These are phyloP conservation scores for Lethocerus indicus DNA, from an alignment of 1,140 invertebrate species.

Conservation along the genomic window DNA sequence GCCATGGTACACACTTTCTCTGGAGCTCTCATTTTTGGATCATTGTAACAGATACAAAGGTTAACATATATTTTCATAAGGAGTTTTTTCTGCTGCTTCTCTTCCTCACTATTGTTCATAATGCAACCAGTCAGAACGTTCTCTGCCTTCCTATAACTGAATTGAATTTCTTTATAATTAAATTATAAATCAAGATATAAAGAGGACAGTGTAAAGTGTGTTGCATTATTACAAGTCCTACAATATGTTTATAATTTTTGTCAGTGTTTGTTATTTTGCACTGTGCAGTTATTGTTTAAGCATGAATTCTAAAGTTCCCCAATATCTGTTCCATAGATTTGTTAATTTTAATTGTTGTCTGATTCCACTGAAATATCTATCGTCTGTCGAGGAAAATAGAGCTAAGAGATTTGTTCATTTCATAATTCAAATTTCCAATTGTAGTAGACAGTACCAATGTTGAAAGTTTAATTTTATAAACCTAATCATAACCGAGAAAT, in stretches of 20 bases:
- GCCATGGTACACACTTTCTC: conserved; percentile 9
- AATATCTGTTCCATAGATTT: too few relatives aligned
- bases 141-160: conserved; percentile 7
- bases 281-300: too few relatives aligned
- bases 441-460: too few relatives aligned
- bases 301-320: too few relatives aligned
- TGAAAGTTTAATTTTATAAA: too few relatives aligned
- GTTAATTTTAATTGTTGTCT: too few relatives aligned
- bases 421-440: too few relatives aligned
- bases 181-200: not conserved
- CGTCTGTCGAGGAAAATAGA: too few relatives aligned
- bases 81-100: conserved; percentile 4
- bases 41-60: conserved; percentile 6
- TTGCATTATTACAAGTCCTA: not conserved
- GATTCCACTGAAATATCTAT: too few relatives aligned
- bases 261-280: too few relatives aligned
- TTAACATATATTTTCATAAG: conserved; percentile 12
- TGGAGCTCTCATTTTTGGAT: conserved; percentile 3
- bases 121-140: not conserved
- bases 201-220: not conserved
- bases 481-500: too few relatives aligned
- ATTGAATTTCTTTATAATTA: not conserved
- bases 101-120: conserved; percentile 7
- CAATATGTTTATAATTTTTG: not conserved
- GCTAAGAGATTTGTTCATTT: too few relatives aligned